Evolutionary conservation across 1,140 invertebrate genomes (phyloP).

Genomic region (Rhopalosiphum maidis): DNA sequence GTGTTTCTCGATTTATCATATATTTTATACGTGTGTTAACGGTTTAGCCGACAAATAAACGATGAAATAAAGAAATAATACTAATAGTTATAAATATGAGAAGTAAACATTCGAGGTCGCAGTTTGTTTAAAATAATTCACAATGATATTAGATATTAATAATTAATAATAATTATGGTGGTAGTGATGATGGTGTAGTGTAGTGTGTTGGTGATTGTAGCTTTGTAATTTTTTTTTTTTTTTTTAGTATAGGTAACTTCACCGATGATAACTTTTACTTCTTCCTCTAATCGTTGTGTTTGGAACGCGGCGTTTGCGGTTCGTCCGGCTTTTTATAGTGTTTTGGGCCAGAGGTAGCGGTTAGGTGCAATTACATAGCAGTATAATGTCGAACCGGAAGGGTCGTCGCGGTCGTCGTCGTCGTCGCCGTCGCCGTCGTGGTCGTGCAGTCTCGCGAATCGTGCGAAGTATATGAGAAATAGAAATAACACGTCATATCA

Average conservation of each 20-base stretch:
- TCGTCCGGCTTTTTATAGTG: neutral
- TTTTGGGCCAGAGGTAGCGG: neutral
- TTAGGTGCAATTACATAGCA: too few relatives aligned
- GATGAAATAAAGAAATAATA: neutral
- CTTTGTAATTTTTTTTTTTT: neutral
- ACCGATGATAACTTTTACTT: slow-evolving; percentile 43
- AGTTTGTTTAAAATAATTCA: neutral
- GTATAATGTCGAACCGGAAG: neutral
- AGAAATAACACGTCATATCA: neutral
- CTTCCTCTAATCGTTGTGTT: neutral
- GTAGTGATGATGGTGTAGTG: neutral
- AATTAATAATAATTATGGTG: neutral
- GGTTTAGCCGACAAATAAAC: neutral
- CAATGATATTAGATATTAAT: too few relatives aligned
- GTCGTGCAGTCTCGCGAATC: neutral
- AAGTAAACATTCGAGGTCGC: neutral
- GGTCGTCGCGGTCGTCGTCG: neutral
- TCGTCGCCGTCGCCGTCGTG: neutral
- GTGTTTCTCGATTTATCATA: too few relatives aligned
- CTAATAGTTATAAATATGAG: neutral
- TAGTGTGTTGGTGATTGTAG: neutral
- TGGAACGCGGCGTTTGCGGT: neutral
- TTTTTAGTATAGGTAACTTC: slow-evolving; percentile 52
- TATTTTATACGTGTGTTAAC: neutral
- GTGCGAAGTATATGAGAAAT: slow-evolving; percentile 15